Evolutionary conservation across 2,797 vertebrate species (phyloP).

Genomic region (Clarias platycephalus): DNA sequence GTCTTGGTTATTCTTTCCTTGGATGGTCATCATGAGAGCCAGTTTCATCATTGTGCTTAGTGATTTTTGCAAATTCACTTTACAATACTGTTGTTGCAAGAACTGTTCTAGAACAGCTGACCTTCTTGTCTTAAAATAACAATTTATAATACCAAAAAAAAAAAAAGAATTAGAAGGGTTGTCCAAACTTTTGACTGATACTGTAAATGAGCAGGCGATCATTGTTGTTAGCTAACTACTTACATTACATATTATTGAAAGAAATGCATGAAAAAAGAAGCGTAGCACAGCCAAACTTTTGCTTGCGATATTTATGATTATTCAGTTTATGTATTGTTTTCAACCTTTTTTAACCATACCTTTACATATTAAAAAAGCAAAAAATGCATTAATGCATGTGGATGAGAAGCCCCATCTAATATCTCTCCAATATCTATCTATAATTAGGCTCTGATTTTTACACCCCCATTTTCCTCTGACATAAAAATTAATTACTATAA

Average conservation of each 20-base stretch:
- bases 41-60: too few relatives aligned
- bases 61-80: too few relatives aligned
- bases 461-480: constrained; percentile 1
- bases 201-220: too few relatives aligned
- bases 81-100: too few relatives aligned
- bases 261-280: background rate
- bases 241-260: background rate
- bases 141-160: too few relatives aligned
- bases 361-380: background rate
- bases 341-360: background rate
- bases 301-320: background rate
- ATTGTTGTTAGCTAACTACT: background rate
- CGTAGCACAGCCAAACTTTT: background rate
- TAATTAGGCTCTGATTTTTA: constrained; percentile 1
- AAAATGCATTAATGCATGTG: background rate
- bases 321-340: background rate
- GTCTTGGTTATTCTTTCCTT: too few relatives aligned
- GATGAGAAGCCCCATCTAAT: background rate
- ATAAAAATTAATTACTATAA: constrained; percentile 9
- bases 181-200: too few relatives aligned
- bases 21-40: too few relatives aligned
- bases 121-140: too few relatives aligned
- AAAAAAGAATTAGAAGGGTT: too few relatives aligned
- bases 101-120: too few relatives aligned
- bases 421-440: background rate